phyloP scores from a whole-genome alignment of 2,797 vertebrate species.

The Malurus leucopterus region DNA sequence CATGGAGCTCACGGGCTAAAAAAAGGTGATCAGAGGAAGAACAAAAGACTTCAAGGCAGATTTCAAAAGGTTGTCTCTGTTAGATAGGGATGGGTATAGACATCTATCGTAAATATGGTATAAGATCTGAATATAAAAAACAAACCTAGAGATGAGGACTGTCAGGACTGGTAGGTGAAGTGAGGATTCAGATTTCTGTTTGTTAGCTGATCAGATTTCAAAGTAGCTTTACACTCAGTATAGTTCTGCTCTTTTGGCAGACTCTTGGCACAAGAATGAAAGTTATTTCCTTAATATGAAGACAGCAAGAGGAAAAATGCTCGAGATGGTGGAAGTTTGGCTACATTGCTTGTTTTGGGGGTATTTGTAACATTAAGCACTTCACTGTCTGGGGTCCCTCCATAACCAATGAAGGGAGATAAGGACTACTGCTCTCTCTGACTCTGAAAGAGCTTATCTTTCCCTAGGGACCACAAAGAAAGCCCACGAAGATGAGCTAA shows the following conservation, averaged over 20 bases:
- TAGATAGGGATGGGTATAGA: neutral
- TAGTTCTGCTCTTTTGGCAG: constrained; percentile 33
- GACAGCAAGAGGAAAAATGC: neutral
- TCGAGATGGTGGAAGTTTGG: neutral
- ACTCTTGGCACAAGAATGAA: constrained; percentile 31
- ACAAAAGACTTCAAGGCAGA: neutral
- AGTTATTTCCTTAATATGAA: constrained; percentile 38
- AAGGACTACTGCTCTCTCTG: constrained; percentile 19
- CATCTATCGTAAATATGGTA: neutral
- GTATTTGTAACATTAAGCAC: neutral
- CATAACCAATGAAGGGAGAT: neutral
- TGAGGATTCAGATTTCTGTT: neutral
- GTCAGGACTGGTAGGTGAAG: neutral
- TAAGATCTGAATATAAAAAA: neutral
- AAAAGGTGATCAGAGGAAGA: neutral
- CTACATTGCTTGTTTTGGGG: neutral
- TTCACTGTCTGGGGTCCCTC: neutral
- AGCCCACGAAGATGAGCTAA: constrained; percentile 6
- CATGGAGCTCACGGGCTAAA: neutral
- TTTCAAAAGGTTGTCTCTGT: neutral
- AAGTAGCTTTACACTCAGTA: neutral
- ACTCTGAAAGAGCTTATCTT: constrained; percentile 16
- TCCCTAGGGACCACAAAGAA: neutral
- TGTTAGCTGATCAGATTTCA: neutral
- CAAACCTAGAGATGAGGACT: neutral